Evolutionary conservation across 2,797 vertebrate species (phyloP).

Genomic region (Trematomus bernacchii): DNA sequence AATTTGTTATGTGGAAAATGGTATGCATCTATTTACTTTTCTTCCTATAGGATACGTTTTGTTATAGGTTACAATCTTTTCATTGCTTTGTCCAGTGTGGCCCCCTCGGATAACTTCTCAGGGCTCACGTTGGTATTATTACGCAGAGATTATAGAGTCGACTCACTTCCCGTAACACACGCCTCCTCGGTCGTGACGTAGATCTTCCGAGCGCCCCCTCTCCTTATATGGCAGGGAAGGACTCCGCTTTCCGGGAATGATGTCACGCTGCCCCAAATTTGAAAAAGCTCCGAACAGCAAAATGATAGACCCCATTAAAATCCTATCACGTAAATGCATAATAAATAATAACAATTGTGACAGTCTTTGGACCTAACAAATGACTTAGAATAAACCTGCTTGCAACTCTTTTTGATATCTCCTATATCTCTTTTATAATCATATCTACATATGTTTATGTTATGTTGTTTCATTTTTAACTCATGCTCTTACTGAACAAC

Average conservation of each 20-base stretch:
- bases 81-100: conserved; percentile 36
- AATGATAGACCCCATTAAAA: background rate
- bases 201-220: conserved; percentile 71
- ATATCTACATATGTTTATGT: too few relatives aligned
- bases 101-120: conserved; percentile 21
- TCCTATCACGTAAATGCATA: background rate
- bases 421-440: too few relatives aligned
- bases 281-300: conserved; percentile 36
- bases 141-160: conserved; percentile 43
- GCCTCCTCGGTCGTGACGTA: conserved; percentile 77
- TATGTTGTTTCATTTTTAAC: too few relatives aligned
- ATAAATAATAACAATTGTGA: background rate
- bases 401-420: too few relatives aligned
- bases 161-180: conserved; percentile 82
- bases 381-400: background rate
- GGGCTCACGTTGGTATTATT: conserved; percentile 21
- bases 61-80: conserved; percentile 1
- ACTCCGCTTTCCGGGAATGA: conserved; percentile 79
- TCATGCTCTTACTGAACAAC: too few relatives aligned
- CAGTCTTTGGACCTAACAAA: background rate
- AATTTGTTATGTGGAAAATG: background rate
- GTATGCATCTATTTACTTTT: background rate
- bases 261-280: conserved; percentile 69
- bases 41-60: background rate
- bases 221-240: conserved; percentile 80